These are phyloP conservation scores for Lepidurus couesii DNA, from an alignment of 1,140 invertebrate genomes.

Conservation along the genomic window DNA sequence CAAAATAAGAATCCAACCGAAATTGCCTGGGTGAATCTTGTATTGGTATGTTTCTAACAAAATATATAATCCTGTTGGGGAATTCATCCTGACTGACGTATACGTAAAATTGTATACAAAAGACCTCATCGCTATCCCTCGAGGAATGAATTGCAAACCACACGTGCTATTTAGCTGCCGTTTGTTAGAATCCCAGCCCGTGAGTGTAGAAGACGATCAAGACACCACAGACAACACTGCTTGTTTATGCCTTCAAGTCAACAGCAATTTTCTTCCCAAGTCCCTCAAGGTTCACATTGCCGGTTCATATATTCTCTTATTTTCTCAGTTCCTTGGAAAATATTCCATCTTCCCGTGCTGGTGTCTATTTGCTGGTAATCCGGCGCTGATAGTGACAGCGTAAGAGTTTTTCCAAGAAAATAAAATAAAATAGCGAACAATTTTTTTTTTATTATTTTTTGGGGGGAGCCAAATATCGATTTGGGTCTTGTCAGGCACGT, in stretches of 20 bases:
- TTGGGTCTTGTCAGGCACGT: too few species aligned
- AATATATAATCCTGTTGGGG: neutral
- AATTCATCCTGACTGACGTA: neutral
- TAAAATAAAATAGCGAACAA: too few species aligned
- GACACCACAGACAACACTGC: neutral
- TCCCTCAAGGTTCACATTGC: neutral
- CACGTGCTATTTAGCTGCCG: constrained; percentile 1
- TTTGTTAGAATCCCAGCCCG: neutral
- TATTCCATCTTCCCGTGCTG: neutral
- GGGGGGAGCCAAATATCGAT: too few species aligned
- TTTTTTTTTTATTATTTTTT: too few species aligned
- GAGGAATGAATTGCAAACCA: constrained; percentile 10
- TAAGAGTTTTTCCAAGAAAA: too few species aligned
- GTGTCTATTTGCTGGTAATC: neutral
- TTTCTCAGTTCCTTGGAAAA: neutral
- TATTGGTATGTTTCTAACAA: neutral
- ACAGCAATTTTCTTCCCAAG: neutral
- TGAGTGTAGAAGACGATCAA: neutral
- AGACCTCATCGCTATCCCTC: neutral
- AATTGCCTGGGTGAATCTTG: constrained; percentile 2
- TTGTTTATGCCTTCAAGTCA: neutral
- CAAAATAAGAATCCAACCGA: neutral
- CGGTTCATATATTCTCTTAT: neutral
- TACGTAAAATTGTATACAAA: neutral
- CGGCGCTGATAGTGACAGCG: too few species aligned